Percentiles rank a stretch among this genome's conserved stretches.
Evolutionary conservation across 1,140 invertebrate genomes (phyloP).

Genomic region (Papilio polytes): DNA sequence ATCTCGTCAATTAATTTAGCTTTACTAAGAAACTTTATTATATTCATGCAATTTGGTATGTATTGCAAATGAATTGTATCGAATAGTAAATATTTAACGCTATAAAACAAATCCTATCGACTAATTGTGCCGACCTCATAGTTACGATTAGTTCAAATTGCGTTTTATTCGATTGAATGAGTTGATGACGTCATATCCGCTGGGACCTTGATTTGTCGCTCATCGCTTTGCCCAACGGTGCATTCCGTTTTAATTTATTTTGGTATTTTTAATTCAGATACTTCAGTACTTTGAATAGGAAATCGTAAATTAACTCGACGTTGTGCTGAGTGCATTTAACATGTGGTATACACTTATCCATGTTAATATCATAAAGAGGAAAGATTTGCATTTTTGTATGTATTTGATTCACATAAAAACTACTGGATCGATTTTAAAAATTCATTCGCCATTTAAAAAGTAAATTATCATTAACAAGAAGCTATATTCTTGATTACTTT

Average conservation of each 20-base stretch:
- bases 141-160: slow-evolving; percentile 65
- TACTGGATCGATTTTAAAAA: too few relatives aligned
- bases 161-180: slow-evolving; percentile 72
- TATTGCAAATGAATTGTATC: not conserved
- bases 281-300: not conserved
- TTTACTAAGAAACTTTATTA: too few relatives aligned
- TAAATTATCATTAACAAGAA: too few relatives aligned
- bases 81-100: slow-evolving; percentile 36
- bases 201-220: slow-evolving; percentile 47
- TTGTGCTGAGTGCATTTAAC: not conserved
- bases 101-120: slow-evolving; percentile 63
- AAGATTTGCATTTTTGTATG: too few relatives aligned
- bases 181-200: slow-evolving; percentile 68
- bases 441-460: too few relatives aligned
- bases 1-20: not conserved
- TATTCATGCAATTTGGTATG: too few relatives aligned
- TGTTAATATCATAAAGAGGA: too few relatives aligned
- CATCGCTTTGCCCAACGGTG: slow-evolving; percentile 45
- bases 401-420: too few relatives aligned
- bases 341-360: too few relatives aligned
- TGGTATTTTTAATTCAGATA: not conserved
- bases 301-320: not conserved
- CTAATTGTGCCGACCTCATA: slow-evolving; percentile 60
- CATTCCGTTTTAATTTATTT: slow-evolving; percentile 44
- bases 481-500: too few relatives aligned